Evolutionary conservation across 2,113 vertebrate species (phyloP).

Genomic region (Trogon surrucura): DNA sequence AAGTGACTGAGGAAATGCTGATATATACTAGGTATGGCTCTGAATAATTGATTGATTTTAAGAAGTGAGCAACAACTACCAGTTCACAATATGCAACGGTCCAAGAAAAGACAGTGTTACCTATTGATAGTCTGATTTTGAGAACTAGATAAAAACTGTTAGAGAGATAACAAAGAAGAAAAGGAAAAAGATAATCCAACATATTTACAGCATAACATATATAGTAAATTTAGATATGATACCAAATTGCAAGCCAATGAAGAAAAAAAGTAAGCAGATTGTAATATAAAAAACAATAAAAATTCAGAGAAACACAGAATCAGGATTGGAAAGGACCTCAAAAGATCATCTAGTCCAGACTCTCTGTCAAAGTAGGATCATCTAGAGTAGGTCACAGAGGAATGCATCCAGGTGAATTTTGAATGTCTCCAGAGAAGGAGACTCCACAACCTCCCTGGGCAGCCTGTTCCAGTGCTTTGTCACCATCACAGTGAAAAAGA

Average conservation of each 20-base stretch:
- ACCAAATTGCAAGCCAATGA: fast-evolving
- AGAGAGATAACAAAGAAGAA: background rate
- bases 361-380: too few species aligned
- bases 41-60: background rate
- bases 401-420: too few species aligned
- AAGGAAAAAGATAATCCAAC: background rate
- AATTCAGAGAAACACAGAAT: too few species aligned
- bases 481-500: too few species aligned
- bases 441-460: too few species aligned
- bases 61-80: background rate
- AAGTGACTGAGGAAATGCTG: background rate
- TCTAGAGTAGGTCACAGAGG: too few species aligned
- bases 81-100: background rate
- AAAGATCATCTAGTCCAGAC: too few species aligned
- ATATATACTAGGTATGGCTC: background rate
- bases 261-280: background rate
- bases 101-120: background rate
- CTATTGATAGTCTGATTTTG: background rate
- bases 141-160: background rate
- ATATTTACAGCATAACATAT: background rate
- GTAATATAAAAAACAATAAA: background rate
- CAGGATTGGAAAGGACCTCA: too few species aligned
- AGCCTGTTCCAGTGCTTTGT: too few species aligned
- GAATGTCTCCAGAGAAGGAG: too few species aligned
- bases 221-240: background rate